Evolutionary conservation across 92 coral and sea anemone genomes (phyloP).

Genomic region (Isaurus tuberculatus): DNA sequence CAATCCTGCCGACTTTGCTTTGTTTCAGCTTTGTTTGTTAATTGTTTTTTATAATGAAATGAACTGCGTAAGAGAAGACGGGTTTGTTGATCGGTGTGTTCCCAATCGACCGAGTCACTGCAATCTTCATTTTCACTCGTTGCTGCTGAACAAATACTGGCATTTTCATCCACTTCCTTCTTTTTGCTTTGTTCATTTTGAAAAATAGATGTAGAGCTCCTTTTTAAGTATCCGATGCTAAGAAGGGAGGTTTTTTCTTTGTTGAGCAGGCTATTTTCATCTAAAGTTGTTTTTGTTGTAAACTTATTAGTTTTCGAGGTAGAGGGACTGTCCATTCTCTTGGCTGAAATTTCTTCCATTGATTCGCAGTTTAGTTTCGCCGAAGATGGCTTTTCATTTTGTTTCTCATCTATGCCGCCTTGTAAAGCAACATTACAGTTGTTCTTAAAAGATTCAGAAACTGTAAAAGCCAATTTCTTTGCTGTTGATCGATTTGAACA

Average conservation of each 20-base stretch:
- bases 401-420: neutral
- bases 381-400: neutral
- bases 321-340: neutral
- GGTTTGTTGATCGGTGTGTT: neutral
- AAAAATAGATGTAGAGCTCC: neutral
- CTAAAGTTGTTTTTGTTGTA: neutral
- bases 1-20: neutral
- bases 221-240: neutral
- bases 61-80: neutral
- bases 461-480: slow-evolving; percentile 59
- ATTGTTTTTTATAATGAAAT: neutral
- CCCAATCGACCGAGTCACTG: neutral
- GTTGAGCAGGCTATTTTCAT: neutral
- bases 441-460: slow-evolving; percentile 56
- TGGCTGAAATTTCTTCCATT: neutral
- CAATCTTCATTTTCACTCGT: neutral
- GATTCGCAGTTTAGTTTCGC: neutral
- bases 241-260: neutral
- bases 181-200: neutral
- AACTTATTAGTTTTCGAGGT: neutral
- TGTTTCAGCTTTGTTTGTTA: slow-evolving; percentile 12
- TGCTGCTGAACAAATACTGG: neutral
- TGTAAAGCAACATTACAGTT: neutral
- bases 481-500: slow-evolving; percentile 65
- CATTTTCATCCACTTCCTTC: neutral